A percentile compares a stretch with the other conserved stretches of the same genome.
phyloP scores from a whole-genome alignment of 2,113 vertebrate species.

The Zapornia atra region DNA sequence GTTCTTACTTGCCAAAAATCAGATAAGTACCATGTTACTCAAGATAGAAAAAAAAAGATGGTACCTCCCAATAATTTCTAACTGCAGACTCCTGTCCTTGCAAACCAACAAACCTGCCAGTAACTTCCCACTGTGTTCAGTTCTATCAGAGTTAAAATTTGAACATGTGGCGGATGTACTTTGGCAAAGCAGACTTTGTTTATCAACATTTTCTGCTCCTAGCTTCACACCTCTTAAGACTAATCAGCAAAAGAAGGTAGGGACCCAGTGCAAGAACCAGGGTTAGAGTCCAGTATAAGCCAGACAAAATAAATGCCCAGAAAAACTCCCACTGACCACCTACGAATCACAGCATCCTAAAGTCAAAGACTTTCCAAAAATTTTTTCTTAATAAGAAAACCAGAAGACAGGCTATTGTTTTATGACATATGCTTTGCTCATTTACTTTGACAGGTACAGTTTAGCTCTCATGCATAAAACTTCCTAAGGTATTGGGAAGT shows the following conservation, averaged over 20 bases:
- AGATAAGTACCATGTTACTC: neutral
- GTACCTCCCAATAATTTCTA: neutral
- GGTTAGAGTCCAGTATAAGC: neutral
- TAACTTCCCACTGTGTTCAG: neutral
- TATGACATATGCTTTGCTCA: neutral
- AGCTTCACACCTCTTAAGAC: neutral
- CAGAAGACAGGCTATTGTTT: neutral
- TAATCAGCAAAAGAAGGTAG: neutral
- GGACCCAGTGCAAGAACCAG: neutral
- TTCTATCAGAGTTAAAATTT: neutral
- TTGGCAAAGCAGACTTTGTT: neutral
- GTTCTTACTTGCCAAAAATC: neutral
- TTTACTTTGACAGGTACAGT: neutral
- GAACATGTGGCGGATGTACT: neutral
- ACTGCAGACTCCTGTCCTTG: neutral
- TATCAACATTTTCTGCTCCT: neutral
- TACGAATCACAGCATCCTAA: neutral
- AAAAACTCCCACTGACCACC: neutral
- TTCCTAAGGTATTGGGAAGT: neutral
- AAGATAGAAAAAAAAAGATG: neutral
- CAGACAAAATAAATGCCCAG: neutral
- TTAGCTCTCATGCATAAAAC: neutral
- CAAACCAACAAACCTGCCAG: neutral
- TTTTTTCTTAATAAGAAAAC: neutral
- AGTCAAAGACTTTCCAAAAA: neutral